phyloP scores from a whole-genome alignment of 2,113 vertebrate species.

The Thymallus thymallus region DNA sequence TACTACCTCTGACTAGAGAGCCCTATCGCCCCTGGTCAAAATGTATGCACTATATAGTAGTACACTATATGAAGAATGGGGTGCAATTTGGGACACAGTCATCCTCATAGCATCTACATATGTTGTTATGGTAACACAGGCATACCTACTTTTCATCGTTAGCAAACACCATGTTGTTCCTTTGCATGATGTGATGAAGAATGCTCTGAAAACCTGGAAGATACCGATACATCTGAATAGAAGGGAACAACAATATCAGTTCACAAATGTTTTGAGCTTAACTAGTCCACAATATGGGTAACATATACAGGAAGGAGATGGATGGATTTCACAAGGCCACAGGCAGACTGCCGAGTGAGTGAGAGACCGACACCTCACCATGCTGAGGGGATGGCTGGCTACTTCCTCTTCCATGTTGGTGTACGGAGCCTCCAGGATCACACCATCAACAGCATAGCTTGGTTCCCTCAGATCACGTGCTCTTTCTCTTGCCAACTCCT shows the following conservation, averaged over 20 bases:
- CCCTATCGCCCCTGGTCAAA: too few relatives aligned
- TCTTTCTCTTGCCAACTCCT: too few relatives aligned
- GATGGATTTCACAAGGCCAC: background rate
- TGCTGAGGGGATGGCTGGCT: conserved; percentile 57
- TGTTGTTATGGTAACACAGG: too few relatives aligned
- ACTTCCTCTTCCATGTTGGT: conserved; percentile 73
- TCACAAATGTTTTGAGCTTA: background rate
- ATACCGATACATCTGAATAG: conserved; percentile 73
- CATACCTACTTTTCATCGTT: conserved; percentile 82
- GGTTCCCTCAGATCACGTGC: background rate
- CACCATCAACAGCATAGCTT: conserved; percentile 56
- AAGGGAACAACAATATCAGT: background rate
- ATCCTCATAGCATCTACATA: too few relatives aligned
- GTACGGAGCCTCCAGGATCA: conserved; percentile 79
- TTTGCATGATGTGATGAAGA: conserved; percentile 72
- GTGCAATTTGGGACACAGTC: background rate
- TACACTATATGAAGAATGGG: too few relatives aligned
- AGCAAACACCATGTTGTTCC: conserved; percentile 70
- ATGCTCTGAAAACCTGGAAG: conserved; percentile 75
- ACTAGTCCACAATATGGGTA: too few relatives aligned
- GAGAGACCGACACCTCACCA: conserved; percentile 60
- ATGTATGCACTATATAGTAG: too few relatives aligned
- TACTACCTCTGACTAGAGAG: too few relatives aligned
- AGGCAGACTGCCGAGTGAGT: background rate
- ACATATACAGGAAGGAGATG: background rate